phyloP scores from a whole-genome alignment of 2,113 vertebrate species.

The Oreocharis arfaki region DNA sequence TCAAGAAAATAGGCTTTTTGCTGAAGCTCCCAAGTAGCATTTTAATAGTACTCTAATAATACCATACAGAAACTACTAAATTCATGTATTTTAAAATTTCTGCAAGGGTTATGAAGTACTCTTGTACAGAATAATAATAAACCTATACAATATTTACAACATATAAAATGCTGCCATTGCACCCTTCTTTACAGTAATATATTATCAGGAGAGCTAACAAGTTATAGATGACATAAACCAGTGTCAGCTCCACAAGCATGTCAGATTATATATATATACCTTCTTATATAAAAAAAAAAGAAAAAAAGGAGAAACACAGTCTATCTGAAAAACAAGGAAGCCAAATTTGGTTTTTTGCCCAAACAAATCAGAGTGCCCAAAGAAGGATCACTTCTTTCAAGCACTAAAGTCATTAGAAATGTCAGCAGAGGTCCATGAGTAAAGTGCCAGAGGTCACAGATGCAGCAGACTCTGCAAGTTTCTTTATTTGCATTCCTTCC shows the following conservation, averaged over 20 bases:
- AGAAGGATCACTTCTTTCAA: not conserved
- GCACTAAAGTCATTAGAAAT: not conserved
- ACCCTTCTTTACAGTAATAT: not conserved
- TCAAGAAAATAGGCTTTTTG: not conserved
- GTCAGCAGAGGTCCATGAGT: not conserved
- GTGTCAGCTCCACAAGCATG: not conserved
- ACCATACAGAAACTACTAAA: not conserved
- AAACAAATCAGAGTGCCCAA: not conserved
- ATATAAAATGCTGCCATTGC: not conserved
- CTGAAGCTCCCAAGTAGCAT: not conserved
- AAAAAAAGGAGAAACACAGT: not conserved
- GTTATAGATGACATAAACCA: not conserved
- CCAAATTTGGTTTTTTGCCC: not conserved
- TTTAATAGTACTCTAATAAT: not conserved
- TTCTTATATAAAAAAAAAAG: not conserved
- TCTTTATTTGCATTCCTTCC: not conserved
- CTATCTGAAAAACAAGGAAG: not conserved
- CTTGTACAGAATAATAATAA: not conserved
- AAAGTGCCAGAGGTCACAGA: not conserved
- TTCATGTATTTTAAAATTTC: not conserved
- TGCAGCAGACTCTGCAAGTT: not conserved
- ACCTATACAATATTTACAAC: not conserved
- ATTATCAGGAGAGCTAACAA: not conserved
- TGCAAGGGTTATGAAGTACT: not conserved
- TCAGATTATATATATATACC: not conserved